Evolutionary conservation across 2,797 vertebrate genomes (phyloP).

Genomic region (Enteromius fasciolatus): DNA sequence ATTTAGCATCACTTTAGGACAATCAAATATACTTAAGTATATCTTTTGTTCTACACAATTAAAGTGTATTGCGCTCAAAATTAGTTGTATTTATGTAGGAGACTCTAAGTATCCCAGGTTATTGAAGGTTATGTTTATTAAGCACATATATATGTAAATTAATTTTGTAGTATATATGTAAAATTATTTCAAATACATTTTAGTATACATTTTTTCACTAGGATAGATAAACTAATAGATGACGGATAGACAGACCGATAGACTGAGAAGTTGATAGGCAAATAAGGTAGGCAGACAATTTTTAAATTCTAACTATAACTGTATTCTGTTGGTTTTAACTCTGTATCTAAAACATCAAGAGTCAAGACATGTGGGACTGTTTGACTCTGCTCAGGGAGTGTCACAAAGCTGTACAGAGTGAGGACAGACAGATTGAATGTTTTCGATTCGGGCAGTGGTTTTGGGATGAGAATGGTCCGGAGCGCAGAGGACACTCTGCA

Average conservation of each 20-base stretch:
- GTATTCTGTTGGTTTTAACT: neutral
- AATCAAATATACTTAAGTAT: no score
- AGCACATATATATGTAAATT: no score
- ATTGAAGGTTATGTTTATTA: no score
- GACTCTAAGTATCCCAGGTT: no score
- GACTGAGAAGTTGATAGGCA: neutral
- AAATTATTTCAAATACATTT: neutral
- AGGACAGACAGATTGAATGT: neutral
- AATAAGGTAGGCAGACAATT: neutral
- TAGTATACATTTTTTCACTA: neutral
- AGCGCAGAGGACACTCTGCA: slow-evolving; percentile 39
- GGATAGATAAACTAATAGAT: neutral
- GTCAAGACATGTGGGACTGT: neutral
- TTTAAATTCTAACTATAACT: neutral
- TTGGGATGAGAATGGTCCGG: slow-evolving; percentile 24
- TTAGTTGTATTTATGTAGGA: no score
- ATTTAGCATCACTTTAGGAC: neutral
- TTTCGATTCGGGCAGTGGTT: slow-evolving; percentile 27
- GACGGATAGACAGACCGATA: neutral
- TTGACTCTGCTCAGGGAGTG: neutral
- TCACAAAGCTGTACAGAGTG: neutral
- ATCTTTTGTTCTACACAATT: no score
- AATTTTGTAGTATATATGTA: no score
- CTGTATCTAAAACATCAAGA: slow-evolving; percentile 1
- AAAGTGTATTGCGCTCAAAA: no score